phyloP scores from a whole-genome alignment of 2,888 invertebrate species.

The Disparrhopalites patrizii region DNA sequence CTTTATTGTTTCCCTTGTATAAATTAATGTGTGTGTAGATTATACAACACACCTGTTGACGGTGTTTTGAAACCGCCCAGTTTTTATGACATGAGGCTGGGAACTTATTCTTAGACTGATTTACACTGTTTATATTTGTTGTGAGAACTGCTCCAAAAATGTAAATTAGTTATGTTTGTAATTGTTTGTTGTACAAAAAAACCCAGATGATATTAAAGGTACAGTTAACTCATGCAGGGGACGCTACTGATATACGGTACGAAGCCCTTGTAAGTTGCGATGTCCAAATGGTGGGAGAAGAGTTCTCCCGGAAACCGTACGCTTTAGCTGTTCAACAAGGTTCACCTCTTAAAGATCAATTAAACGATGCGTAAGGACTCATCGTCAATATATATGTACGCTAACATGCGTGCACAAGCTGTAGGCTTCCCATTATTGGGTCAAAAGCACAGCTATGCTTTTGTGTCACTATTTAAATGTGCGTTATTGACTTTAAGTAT shows the following conservation, averaged over 20 bases:
- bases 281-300: slow-evolving; percentile 88
- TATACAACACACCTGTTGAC: no score
- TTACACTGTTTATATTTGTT: not conserved
- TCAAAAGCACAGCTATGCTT: no score
- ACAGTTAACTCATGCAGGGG: slow-evolving; percentile 62
- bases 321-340: slow-evolving; percentile 96
- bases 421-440: no score
- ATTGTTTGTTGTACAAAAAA: not conserved
- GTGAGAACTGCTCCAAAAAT: no score
- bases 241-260: slow-evolving; percentile 87
- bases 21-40: no score
- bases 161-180: not conserved
- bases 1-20: no score
- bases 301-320: slow-evolving; percentile 92
- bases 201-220: not conserved
- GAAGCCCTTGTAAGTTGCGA: slow-evolving; percentile 78
- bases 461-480: no score
- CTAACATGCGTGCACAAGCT: no score
- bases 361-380: slow-evolving; percentile 83
- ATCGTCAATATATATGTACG: no score
- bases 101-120: not conserved
- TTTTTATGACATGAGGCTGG: not conserved
- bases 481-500: no score
- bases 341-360: slow-evolving; percentile 86
- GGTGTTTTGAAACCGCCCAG: no score